Evolutionary conservation across 2,888 invertebrate species (phyloP), one percentile per base, ranked within the genome.

Genomic region (Microctonus aethiopoides): DNA sequence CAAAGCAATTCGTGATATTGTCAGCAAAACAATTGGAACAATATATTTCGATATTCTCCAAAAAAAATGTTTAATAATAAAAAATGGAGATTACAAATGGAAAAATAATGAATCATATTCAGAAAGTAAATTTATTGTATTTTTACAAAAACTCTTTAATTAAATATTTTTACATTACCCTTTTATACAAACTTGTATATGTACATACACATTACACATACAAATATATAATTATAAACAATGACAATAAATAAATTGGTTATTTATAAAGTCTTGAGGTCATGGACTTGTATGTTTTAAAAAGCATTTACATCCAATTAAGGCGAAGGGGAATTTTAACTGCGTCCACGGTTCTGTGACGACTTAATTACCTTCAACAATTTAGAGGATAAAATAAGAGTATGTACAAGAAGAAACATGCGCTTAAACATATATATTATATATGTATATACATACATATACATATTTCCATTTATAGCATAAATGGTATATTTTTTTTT

Each of bases 31-130:
- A 84, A 90, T 92, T 57, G 92, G 92, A 0, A 88, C 90, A 64
- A 90, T 92, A 0, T 94, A 92, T 87, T 94, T 93, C 87, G 92
- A 92, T 79, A 88, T 93, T 73, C 86, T 93, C 29, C 89, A 91
- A 0, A 91, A 92, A 4, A 90, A 91, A 83, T 94, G 94, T 84
- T 93, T 93, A 85, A 87, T 89, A n/a, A 85, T 89, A 67, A 88
- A 90, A 0, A 89, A 65, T 54, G 65, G 54, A 20, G 29, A 32
- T 29, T 61, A 52, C 24, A 3, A 22, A 20, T 65, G 70, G 65
- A 56, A 32, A n/a, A 51, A 64, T 11, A 64, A 46, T n/a, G 9
- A 36, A 20, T 11, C 16, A 11, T 64, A 64, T 29, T 69, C 69
- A 2, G 20, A 59, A 11, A 51, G 51, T 13, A 60, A 9, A 59